A percentile compares a stretch with the other conserved stretches of the same genome.
These are phyloP conservation scores for Heliconius aoede DNA, from an alignment of 2,888 invertebrate species.

Conservation along the genomic window DNA sequence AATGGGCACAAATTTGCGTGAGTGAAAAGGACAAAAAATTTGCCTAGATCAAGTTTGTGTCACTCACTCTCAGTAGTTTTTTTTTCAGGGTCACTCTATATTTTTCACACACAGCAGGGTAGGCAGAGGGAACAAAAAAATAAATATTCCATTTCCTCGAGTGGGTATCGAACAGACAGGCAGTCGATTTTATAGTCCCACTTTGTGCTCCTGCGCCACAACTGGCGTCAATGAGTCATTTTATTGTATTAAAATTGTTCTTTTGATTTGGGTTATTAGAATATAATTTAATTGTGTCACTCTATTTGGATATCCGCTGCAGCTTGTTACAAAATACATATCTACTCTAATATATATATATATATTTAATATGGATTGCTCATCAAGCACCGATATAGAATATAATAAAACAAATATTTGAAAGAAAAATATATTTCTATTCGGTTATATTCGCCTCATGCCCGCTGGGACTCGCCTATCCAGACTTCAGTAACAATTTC, in stretches of 20 bases:
- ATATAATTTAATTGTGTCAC: not conserved
- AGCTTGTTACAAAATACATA: not conserved
- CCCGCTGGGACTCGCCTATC: no score
- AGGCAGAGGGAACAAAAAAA: no score
- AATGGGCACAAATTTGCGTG: conserved; percentile 43
- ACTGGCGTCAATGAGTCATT: conserved; percentile 16
- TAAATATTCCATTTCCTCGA: no score
- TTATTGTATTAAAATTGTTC: conserved; percentile 6
- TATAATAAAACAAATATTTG: no score
- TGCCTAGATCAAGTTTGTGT: conserved; percentile 17
- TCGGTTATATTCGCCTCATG: no score
- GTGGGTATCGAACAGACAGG: no score
- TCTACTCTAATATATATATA: not conserved
- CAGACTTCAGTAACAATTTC: not conserved
- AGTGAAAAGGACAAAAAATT: conserved; percentile 41
- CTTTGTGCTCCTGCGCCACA: no score
- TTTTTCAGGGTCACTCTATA: not conserved
- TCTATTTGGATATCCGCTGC: not conserved
- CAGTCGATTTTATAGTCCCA: no score
- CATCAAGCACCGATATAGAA: no score
- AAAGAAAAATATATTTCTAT: no score
- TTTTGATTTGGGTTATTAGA: not conserved
- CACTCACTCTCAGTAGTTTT: not conserved
- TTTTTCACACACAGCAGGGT: no score
- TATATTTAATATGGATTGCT: not conserved